A percentile compares a stretch with the other conserved stretches of the same genome.
These are phyloP conservation scores for Andrena dorsata DNA, from an alignment of 2,888 invertebrate species.

Conservation along the genomic window DNA sequence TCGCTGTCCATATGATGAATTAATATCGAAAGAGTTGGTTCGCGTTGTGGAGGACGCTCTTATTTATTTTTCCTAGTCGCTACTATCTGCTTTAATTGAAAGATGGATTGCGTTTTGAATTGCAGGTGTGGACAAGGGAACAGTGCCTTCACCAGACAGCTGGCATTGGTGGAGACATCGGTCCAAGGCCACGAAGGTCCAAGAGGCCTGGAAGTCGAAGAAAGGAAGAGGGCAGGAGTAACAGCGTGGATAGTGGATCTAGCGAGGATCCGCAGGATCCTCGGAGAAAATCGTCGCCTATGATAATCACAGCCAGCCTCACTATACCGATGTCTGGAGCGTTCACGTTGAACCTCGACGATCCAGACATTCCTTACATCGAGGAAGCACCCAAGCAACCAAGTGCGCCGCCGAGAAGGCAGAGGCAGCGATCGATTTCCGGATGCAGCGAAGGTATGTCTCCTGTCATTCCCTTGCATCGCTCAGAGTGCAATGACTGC, in stretches of 20 bases:
- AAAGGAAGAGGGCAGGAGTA: conserved; percentile 85
- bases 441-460: conserved; percentile 81
- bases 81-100: not conserved
- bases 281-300: conserved; percentile 88
- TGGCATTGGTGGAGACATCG: conserved; percentile 86
- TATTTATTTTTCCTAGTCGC: too few relatives aligned
- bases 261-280: conserved; percentile 83
- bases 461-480: not conserved
- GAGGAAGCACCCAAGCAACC: conserved; percentile 86
- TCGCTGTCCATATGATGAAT: too few relatives aligned
- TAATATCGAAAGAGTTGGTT: too few relatives aligned
- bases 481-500: too few relatives aligned
- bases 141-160: conserved; percentile 87
- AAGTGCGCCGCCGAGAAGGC: conserved; percentile 85
- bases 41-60: too few relatives aligned
- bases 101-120: conserved; percentile 66
- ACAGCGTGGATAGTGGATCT: conserved; percentile 85
- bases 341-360: conserved; percentile 87
- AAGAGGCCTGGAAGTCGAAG: conserved; percentile 84
- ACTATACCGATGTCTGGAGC: conserved; percentile 89
- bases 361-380: conserved; percentile 89
- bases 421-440: conserved; percentile 83
- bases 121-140: conserved; percentile 90
- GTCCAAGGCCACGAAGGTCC: conserved; percentile 86
- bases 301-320: conserved; percentile 91